Conservation (phyloP, 2,113 vertebrate species). For the Clarias magur region DNA sequence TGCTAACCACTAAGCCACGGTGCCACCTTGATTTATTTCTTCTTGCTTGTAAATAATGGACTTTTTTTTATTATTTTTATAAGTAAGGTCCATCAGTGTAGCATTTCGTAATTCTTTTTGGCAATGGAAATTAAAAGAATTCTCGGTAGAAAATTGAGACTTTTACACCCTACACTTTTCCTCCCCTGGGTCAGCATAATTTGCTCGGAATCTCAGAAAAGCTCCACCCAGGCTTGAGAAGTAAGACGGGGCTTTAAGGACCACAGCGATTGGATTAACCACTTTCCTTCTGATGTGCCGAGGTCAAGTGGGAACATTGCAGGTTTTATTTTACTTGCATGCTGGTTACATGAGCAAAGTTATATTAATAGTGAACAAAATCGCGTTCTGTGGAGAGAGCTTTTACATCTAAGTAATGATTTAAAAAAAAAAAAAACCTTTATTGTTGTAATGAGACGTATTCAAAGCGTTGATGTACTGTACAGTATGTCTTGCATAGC, state of each 20-base stretch:
- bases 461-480: slow-evolving; percentile 72
- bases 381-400: slow-evolving; percentile 61
- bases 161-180: background rate
- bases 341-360: slow-evolving; percentile 57
- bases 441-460: slow-evolving; percentile 68
- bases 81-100: background rate
- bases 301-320: slow-evolving; percentile 19
- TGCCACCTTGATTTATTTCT: too few relatives aligned
- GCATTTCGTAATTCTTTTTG: background rate
- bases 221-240: background rate
- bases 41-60: background rate
- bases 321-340: slow-evolving; percentile 59
- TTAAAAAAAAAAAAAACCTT: slow-evolving; percentile 56
- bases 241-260: background rate
- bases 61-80: too few relatives aligned
- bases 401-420: slow-evolving; percentile 71
- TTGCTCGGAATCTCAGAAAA: background rate
- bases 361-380: slow-evolving; percentile 70
- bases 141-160: background rate
- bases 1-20: too few relatives aligned
- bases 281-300: background rate
- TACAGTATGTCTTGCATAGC: slow-evolving; percentile 66
- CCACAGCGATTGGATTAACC: background rate
- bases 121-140: background rate
- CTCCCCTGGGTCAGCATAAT: background rate